A percentile compares a stretch with the other conserved stretches of the same genome.
phyloP scores from a whole-genome alignment of 2,888 invertebrate genomes.

The Polydrusus cervinus region DNA sequence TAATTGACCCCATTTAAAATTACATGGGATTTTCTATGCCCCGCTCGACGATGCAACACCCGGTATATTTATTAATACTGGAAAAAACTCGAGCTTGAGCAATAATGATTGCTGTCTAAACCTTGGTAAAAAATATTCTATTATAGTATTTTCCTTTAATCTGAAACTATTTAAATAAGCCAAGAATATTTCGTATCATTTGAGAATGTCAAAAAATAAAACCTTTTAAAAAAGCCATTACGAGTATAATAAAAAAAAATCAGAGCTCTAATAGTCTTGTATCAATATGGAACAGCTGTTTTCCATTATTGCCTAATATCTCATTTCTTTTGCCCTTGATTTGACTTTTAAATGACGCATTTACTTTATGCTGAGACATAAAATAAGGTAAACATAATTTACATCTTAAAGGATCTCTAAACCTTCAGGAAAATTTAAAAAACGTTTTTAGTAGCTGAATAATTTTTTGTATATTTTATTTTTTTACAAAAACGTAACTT shows the following conservation, averaged over 20 bases:
- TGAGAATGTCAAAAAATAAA: neutral
- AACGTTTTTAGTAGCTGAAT: neutral
- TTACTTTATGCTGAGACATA: constrained; percentile 7
- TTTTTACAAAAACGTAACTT: neutral
- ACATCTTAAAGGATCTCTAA: constrained; percentile 3
- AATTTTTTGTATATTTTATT: constrained; percentile 1
- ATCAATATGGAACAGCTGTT: constrained; percentile 36
- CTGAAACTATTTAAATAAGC: too few species aligned
- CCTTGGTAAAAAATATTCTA: too few species aligned
- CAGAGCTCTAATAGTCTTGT: constrained; percentile 20
- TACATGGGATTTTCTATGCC: too few species aligned
- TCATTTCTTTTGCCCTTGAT: constrained; percentile 28
- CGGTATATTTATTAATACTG: too few species aligned
- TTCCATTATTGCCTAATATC: constrained; percentile 39
- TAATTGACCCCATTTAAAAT: too few species aligned
- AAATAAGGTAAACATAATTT: constrained; percentile 19
- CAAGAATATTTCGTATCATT: too few species aligned
- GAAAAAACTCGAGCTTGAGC: too few species aligned
- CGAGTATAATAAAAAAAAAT: constrained; percentile 13
- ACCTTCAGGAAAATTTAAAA: neutral
- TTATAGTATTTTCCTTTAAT: too few species aligned
- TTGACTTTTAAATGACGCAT: constrained; percentile 15
- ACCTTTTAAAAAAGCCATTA: constrained; percentile 1
- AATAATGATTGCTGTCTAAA: too few species aligned
- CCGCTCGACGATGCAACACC: too few species aligned